Base-by-base conservation (phyloP, 2,888 invertebrate species). In the Epinotia bilunana region DNA sequence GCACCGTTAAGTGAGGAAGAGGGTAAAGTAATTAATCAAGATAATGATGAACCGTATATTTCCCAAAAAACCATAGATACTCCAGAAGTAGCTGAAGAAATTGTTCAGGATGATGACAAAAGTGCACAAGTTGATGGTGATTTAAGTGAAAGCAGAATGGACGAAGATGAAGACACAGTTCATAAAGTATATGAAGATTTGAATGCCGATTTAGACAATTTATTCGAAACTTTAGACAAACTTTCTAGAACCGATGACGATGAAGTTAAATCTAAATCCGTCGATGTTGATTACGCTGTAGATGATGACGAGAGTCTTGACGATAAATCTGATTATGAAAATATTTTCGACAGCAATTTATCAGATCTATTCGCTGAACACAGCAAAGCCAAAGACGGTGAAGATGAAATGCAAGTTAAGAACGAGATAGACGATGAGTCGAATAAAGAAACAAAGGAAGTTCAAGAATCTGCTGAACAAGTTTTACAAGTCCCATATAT, bases 201-300 rank as follows among this genome's bases (percentile, higher is more conserved):
- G 11, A 83, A 88, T 75, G 83, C 82, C 20, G 89, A 92, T 77
- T 83, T 91, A 49, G 83, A 86, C 18, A 84, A 86, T 72, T 78
- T 92, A 39, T 83, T 88, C 73, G 86, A 86, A 68, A 88, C 87
- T 16, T 78, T 87, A 70, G 80, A 86, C 13, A 88, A 90, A 79
- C 80, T 91, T 12, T 80, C 77, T 18, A 80, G 83, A 16, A 77
- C 74, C 9, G 74, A 80, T 5, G 76, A 80, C 11, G 75, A 79
- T 7, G 77, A 78, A 13, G 68, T 78, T 20, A 70, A 73, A 46
- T 18, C 39, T 65, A 72, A 78, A 12, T 55, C 73, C 13, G 73
- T 77, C 39, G 76, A 79, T 39, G 74, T 83, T 13, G 73, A 73
- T 57, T 72, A 78, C 20, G 75, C 75, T 57, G 67, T 67, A 5